Evolutionary conservation across 2,888 invertebrate species (phyloP).

Genomic region (Thyatira batis): DNA sequence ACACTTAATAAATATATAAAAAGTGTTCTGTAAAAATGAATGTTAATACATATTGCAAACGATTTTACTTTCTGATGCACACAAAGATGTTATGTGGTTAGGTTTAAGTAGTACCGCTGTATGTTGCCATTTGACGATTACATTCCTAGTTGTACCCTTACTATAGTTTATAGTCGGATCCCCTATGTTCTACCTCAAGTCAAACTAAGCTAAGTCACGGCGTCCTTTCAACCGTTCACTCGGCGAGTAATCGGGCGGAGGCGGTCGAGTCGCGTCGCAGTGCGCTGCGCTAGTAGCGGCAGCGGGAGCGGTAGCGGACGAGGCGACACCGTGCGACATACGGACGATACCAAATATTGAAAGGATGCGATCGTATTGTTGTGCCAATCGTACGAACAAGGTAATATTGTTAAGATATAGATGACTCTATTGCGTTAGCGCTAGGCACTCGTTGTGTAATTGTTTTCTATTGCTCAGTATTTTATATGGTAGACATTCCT

Average conservation of each 20-base stretch:
- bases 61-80: constrained; percentile 51
- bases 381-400: constrained; percentile 78
- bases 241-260: constrained; percentile 27
- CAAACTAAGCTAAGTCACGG: constrained; percentile 74
- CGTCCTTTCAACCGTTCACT: constrained; percentile 53
- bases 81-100: constrained; percentile 58
- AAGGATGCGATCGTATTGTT: constrained; percentile 67
- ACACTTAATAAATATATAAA: constrained; percentile 25
- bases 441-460: constrained; percentile 70
- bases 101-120: constrained; percentile 69
- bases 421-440: constrained; percentile 72
- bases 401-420: constrained; percentile 77
- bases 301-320: constrained; percentile 21
- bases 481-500: constrained; percentile 69
- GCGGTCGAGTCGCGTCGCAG: constrained; percentile 19
- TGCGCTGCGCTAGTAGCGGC: too few relatives aligned
- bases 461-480: constrained; percentile 82
- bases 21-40: constrained; percentile 41
- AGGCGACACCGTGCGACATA: constrained; percentile 22
- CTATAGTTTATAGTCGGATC: constrained; percentile 71
- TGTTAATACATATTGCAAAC: constrained; percentile 47
- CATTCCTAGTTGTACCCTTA: constrained; percentile 78
- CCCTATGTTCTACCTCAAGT: constrained; percentile 80
- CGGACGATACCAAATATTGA: constrained; percentile 72
- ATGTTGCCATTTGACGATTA: constrained; percentile 75